Percentiles rank a stretch among this genome's conserved stretches.
phyloP scores from a whole-genome alignment of 2,113 vertebrate genomes.

The Rallus limicola region DNA sequence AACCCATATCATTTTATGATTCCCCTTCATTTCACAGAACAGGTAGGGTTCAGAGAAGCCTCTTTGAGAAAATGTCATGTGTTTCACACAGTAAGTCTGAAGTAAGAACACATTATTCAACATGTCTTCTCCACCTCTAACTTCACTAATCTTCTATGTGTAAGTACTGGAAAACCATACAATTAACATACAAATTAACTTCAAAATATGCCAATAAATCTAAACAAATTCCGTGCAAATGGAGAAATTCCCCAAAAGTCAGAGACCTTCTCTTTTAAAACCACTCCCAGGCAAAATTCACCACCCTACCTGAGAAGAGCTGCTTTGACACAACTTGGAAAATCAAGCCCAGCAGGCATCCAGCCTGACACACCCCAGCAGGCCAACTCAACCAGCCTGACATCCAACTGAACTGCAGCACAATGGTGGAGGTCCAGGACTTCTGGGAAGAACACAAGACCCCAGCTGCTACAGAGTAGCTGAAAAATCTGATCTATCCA shows the following conservation, averaged over 20 bases:
- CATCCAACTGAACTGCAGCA: neutral
- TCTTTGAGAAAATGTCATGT: rapidly evolving
- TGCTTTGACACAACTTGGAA: neutral
- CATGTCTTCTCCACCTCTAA: neutral
- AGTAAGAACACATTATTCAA: neutral
- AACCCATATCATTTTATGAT: no score
- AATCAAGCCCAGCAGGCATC: neutral
- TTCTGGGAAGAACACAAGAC: neutral
- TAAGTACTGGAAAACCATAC: neutral
- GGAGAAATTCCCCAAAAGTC: neutral
- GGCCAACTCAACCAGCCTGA: neutral
- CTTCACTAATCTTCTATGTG: neutral
- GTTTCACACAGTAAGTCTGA: neutral
- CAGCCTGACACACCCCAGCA: neutral
- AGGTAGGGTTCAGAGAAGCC: neutral
- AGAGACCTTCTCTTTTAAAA: neutral
- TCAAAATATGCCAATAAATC: neutral
- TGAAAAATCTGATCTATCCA: neutral
- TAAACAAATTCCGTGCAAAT: neutral
- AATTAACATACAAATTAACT: rapidly evolving
- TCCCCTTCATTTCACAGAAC: neutral
- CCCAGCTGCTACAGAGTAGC: neutral
- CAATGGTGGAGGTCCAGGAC: rapidly evolving
- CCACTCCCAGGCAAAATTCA: neutral
- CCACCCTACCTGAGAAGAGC: neutral